Conservation (phyloP, 2,797 vertebrate genomes). For the Aselliscus stoliczkanus region DNA sequence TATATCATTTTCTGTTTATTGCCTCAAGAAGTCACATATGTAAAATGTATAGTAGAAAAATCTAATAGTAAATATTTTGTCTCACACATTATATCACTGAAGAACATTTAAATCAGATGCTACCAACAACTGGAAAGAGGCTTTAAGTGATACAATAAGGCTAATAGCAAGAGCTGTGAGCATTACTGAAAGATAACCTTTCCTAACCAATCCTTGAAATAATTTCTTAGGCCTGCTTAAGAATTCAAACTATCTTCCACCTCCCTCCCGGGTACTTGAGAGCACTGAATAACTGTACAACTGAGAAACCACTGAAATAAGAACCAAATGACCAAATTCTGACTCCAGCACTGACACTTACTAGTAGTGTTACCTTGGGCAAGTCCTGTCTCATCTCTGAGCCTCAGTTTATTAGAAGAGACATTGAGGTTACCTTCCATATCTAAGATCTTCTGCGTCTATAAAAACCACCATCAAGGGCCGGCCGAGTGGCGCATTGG, state of each 20-base stretch:
- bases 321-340: background rate
- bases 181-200: constrained; percentile 2
- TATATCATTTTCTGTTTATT: background rate
- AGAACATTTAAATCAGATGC: constrained; percentile 22
- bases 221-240: constrained; percentile 14
- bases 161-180: background rate
- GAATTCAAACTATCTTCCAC: constrained; percentile 37
- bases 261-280: background rate
- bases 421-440: background rate
- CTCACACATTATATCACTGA: background rate
- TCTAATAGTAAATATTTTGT: background rate
- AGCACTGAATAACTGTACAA: background rate
- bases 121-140: constrained; percentile 17
- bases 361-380: background rate
- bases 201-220: background rate
- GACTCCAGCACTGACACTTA: background rate
- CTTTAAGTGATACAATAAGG: background rate
- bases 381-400: constrained; percentile 34
- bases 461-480: constrained; percentile 45
- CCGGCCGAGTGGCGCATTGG: too few species aligned
- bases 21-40: background rate
- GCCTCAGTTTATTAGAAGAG: background rate
- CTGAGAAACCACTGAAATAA: background rate
- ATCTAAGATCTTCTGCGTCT: constrained; percentile 25
- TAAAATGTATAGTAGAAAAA: constrained; percentile 38